phyloP scores from a whole-genome alignment of 2,888 invertebrate species.

The Hypselothyrea guttata region DNA sequence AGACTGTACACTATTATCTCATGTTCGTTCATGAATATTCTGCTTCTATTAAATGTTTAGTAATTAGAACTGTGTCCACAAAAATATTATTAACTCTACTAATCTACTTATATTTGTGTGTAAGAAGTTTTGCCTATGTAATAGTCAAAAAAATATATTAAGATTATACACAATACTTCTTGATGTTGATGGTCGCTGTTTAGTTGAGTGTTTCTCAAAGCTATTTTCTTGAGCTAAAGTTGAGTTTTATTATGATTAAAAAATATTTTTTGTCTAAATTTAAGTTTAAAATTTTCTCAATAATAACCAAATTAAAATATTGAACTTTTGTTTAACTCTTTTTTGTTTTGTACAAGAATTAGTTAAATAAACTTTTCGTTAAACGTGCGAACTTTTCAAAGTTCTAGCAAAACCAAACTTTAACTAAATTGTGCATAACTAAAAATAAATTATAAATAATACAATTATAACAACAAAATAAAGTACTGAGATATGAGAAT shows the following conservation, averaged over 20 bases:
- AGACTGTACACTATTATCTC: constrained; percentile 44
- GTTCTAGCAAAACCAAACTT: constrained; percentile 37
- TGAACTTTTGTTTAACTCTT: neutral
- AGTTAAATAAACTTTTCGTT: constrained; percentile 14
- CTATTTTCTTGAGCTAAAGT: constrained; percentile 11
- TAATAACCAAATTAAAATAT: constrained; percentile 10
- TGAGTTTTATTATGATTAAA: constrained; percentile 8
- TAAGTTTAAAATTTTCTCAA: constrained; percentile 12
- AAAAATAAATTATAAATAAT: constrained; percentile 21
- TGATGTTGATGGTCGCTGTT: neutral
- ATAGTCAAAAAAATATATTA: constrained; percentile 13
- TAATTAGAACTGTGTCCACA: constrained; percentile 49
- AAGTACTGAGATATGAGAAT: constrained; percentile 2
- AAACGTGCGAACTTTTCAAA: constrained; percentile 21
- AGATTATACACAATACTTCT: neutral
- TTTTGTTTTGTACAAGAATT: no score
- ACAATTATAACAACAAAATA: constrained; percentile 10
- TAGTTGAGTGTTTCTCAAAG: constrained; percentile 10
- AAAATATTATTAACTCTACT: constrained; percentile 19
- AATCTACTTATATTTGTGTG: constrained; percentile 28
- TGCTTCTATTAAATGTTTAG: constrained; percentile 59
- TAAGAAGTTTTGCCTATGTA: constrained; percentile 42
- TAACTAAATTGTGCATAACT: constrained; percentile 50
- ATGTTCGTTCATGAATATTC: constrained; percentile 40
- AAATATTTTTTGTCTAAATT: constrained; percentile 28